Conservation (phyloP, 2,113 vertebrate species). For the Formicarius rufipectus region DNA sequence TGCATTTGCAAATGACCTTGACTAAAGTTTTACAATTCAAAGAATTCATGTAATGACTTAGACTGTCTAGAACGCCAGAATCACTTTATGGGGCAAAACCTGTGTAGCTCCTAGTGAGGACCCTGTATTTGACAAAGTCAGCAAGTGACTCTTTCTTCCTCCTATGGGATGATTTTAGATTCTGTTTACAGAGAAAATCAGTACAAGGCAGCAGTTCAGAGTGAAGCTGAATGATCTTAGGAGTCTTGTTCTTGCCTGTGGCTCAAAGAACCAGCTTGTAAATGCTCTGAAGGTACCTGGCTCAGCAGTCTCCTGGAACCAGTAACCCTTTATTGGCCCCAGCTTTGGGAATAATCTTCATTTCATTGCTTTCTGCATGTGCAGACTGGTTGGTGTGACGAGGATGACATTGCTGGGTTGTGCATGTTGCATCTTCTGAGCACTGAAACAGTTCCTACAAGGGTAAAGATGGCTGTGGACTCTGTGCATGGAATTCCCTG, state of each 20-base stretch:
- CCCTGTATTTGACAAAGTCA: neutral
- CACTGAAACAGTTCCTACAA: neutral
- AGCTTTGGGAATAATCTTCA: neutral
- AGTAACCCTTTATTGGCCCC: neutral
- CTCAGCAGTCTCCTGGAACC: neutral
- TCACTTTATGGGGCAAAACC: constrained; percentile 55
- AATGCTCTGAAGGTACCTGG: neutral
- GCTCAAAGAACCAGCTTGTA: neutral
- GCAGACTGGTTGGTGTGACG: neutral
- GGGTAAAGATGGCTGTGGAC: neutral
- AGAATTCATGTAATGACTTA: constrained; percentile 54
- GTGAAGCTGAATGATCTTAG: neutral
- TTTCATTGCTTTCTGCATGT: neutral
- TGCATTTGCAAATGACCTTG: constrained; percentile 67
- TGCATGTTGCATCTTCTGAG: neutral
- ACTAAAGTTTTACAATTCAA: constrained; percentile 58
- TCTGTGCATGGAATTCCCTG: neutral
- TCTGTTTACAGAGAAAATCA: constrained; percentile 15
- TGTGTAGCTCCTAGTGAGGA: constrained; percentile 11
- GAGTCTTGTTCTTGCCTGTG: neutral
- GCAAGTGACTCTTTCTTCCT: neutral
- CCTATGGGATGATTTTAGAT: constrained; percentile 13
- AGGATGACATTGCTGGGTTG: neutral
- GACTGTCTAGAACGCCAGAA: constrained; percentile 39
- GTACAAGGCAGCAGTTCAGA: neutral